phyloP scores from a whole-genome alignment of 2,888 invertebrate genomes.

The Erynnis tages region DNA sequence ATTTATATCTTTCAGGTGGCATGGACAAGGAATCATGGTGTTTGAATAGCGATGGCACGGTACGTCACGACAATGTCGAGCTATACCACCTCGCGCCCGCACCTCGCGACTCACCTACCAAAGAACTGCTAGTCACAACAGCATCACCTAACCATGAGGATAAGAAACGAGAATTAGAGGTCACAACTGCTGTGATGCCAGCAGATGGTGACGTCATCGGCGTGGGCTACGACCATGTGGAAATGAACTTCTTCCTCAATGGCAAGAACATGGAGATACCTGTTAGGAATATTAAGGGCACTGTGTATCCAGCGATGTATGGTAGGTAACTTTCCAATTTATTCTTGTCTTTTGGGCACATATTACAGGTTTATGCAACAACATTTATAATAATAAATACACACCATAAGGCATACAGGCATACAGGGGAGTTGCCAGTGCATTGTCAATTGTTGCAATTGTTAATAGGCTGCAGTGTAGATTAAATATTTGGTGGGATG shows the following conservation, averaged over 20 bases:
- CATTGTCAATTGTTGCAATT: too few species aligned
- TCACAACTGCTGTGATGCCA: slow-evolving; percentile 73
- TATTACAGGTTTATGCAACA: too few species aligned
- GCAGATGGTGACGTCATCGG: slow-evolving; percentile 98
- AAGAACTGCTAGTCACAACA: slow-evolving; percentile 66
- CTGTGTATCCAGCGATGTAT: slow-evolving; percentile 95
- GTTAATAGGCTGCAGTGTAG: too few species aligned
- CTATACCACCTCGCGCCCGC: slow-evolving; percentile 83
- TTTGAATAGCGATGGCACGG: slow-evolving; percentile 92
- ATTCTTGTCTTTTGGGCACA: too few species aligned
- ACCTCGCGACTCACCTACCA: slow-evolving; percentile 66
- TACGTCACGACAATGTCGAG: slow-evolving; percentile 92
- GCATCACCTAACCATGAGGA: slow-evolving; percentile 59
- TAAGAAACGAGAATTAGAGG: slow-evolving; percentile 58
- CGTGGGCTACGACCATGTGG: slow-evolving; percentile 97
- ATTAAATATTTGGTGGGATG: too few species aligned
- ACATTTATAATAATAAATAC: too few species aligned
- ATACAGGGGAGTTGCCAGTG: too few species aligned
- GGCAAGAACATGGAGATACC: slow-evolving; percentile 93
- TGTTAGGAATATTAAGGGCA: slow-evolving; percentile 93
- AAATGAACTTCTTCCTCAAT: slow-evolving; percentile 96
- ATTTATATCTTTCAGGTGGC: slow-evolving; percentile 88
- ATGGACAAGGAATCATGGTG: slow-evolving; percentile 96
- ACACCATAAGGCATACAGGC: too few species aligned
- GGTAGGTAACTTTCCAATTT: too few species aligned